Evolutionary conservation across 1,140 invertebrate genomes (phyloP), one percentile per base, ranked within the genome.

Genomic region (Pteromalus puparum): DNA sequence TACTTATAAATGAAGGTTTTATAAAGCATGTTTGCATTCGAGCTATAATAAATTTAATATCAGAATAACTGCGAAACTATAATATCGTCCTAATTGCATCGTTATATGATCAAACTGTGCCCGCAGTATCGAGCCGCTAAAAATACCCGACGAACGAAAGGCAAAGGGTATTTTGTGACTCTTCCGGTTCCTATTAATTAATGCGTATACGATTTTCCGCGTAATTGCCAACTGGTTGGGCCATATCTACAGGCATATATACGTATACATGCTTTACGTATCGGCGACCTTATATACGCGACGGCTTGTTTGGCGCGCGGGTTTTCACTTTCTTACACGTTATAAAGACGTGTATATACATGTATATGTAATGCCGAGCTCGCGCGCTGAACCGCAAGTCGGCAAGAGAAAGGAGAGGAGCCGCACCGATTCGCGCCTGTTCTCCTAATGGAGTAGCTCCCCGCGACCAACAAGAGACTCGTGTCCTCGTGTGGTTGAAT

Each of bases 311-410:
- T 73, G 30, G 42, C 75, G 24, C 24, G 48, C 48, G 70, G 76
- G 26, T 82, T 82, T 82, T 82, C 81, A 82, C 81, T 82, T 82
- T 82, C 81, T 28, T 82, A 34, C 80, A 21, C 38, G 18, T 18
- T 61, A 13, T 68, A 68, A 38, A 81, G 2, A 34, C n/a, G 12
- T n/a, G 28, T 72, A 42, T 30, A n/a, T 73, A 30, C 1, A 38
- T 67, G 34, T 53, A 48, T 53, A 53, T 76, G 48, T 53, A 76
- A 42, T 12, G 26, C 53, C 6, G 30, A 4, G 53, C 21, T n/a
- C 67, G 67, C 24, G 5, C 10, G 26, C 28, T 18, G 67, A 70
- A 30, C 67, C 24, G 26, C 7, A 77, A 15, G 53, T 12, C n/a
- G n/a, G 75, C 53, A 70, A 70, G 72, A 38, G 15, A 74, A 82